Evolutionary conservation across 2,113 vertebrate genomes (phyloP).

Genomic region (Grallaria varia): DNA sequence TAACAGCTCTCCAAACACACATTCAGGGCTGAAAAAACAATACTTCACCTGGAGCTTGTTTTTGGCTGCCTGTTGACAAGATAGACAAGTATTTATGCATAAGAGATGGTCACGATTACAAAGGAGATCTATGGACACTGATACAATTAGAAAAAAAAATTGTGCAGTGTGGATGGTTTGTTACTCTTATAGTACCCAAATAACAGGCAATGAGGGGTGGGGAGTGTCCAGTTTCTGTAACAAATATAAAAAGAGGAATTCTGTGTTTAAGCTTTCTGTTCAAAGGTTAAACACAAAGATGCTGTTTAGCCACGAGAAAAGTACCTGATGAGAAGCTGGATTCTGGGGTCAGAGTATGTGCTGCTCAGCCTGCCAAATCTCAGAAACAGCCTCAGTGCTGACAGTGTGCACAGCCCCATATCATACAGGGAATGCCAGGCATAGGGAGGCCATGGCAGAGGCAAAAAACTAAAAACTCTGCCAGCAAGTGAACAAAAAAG

Average conservation of each 20-base stretch:
- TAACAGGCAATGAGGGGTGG: background rate
- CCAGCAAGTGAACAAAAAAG: background rate
- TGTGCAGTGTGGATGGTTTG: background rate
- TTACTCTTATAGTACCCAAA: background rate
- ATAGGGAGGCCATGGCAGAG: background rate
- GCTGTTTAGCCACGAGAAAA: background rate
- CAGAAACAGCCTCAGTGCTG: background rate
- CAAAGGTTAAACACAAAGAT: background rate
- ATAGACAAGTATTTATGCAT: background rate
- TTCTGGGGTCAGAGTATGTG: background rate
- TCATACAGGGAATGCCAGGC: background rate
- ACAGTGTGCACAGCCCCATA: background rate
- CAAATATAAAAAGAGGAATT: background rate
- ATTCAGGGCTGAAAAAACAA: background rate
- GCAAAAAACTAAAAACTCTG: background rate
- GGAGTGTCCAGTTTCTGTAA: background rate
- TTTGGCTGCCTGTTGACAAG: background rate
- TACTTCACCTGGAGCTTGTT: fast-evolving
- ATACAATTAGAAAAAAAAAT: background rate
- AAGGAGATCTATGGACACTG: background rate
- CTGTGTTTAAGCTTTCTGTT: background rate
- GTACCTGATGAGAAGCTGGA: background rate
- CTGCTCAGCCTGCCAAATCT: background rate
- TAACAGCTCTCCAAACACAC: background rate
- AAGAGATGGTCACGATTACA: background rate